phyloP scores from a whole-genome alignment of 1,140 invertebrate species.

The Lordiphosa clarofinis region DNA sequence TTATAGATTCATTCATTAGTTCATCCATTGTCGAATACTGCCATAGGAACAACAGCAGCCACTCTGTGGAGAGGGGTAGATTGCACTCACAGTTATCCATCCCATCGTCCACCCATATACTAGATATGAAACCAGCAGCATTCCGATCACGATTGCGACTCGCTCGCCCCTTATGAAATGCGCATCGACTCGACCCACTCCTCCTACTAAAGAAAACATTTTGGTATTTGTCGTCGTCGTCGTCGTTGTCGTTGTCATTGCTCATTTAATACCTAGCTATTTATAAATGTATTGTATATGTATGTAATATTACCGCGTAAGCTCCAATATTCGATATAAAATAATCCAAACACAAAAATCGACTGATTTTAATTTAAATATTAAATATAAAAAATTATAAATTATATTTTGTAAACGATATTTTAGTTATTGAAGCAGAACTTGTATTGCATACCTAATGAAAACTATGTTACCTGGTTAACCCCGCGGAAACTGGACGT shows the following conservation, averaged over 20 bases:
- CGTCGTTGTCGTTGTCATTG: conserved; percentile 27
- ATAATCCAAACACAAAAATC: conserved; percentile 51
- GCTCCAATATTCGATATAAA: conserved; percentile 36
- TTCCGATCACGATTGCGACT: conserved; percentile 13
- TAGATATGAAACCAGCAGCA: conserved; percentile 4
- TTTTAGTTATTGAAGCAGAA: conserved; percentile 20
- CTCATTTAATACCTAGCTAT: conserved; percentile 28
- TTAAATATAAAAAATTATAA: conserved; percentile 32
- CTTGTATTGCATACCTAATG: conserved; percentile 16
- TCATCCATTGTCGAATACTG: conserved; percentile 1
- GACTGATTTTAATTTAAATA: conserved; percentile 64
- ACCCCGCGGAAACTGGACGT: conserved; percentile 8
- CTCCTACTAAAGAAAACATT: conserved; percentile 6
- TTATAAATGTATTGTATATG: conserved; percentile 41
- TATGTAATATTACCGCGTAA: conserved; percentile 41
- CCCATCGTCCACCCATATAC: too few relatives aligned
- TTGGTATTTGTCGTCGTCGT: conserved; percentile 30
- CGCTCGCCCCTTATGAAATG: background rate
- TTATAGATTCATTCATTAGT: too few relatives aligned
- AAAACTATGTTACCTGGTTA: conserved; percentile 34
- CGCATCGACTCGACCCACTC: too few relatives aligned
- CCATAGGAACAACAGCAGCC: conserved; percentile 7
- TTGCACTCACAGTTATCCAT: too few relatives aligned
- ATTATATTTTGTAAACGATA: conserved; percentile 16
- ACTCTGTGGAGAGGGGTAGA: too few relatives aligned